Conservation (phyloP, 2,113 vertebrate genomes). For the Lucifuga dentata region DNA sequence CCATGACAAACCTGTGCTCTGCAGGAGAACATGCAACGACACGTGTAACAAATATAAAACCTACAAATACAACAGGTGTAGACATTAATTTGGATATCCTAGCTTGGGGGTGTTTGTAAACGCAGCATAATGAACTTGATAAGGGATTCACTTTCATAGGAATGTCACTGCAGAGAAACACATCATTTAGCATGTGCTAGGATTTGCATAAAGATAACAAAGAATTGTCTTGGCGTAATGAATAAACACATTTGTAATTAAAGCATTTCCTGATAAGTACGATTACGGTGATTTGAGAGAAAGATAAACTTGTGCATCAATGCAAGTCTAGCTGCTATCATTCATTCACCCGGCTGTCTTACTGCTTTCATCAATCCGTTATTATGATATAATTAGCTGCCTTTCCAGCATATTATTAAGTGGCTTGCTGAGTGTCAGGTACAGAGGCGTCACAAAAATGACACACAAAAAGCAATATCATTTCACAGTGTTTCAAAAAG, state of each 20-base stretch:
- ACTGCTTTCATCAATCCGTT: constrained; percentile 80
- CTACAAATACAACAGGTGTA: constrained; percentile 70
- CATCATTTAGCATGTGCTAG: constrained; percentile 45
- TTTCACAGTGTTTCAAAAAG: constrained; percentile 77
- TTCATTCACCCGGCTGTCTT: constrained; percentile 66
- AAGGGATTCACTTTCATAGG: constrained; percentile 69
- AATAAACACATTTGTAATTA: constrained; percentile 56
- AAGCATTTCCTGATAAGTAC: constrained; percentile 55
- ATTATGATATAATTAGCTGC: constrained; percentile 85
- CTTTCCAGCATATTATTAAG: constrained; percentile 83
- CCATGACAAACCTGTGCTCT: constrained; percentile 68
- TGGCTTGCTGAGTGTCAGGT: constrained; percentile 83
- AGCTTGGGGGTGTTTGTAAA: constrained; percentile 62
- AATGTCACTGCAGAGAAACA: constrained; percentile 59
- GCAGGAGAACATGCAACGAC: constrained; percentile 70
- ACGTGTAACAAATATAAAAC: constrained; percentile 67
- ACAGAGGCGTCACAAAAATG: constrained; percentile 74
- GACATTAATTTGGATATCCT: constrained; percentile 73
- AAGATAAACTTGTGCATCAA: constrained; percentile 40
- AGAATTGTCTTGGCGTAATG: constrained; percentile 49
- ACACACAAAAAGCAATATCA: constrained; percentile 71
- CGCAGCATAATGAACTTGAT: constrained; percentile 74
- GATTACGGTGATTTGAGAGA: constrained; percentile 56
- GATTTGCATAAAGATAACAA: constrained; percentile 68
- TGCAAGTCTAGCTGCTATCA: constrained; percentile 47